Conservation (phyloP, 2,888 invertebrate species). For the Argyresthia goedartella region DNA sequence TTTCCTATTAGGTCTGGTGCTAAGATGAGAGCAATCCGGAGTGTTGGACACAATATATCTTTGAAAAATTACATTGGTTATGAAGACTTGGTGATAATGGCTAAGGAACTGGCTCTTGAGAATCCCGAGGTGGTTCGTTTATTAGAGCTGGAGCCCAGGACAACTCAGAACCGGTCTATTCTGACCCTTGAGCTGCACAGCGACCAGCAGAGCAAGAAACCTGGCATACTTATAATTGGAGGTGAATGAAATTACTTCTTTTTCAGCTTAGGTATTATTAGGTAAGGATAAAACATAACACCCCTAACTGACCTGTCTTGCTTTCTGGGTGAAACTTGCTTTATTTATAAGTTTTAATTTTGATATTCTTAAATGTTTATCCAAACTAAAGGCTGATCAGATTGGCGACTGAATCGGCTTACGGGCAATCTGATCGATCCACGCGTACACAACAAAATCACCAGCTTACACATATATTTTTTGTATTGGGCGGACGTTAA, state of each 20-base stretch:
- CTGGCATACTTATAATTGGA: constrained; percentile 53
- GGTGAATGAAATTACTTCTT: constrained; percentile 21
- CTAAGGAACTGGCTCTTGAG: constrained; percentile 24
- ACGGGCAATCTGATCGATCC: too few species aligned
- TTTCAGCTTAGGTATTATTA: too few species aligned
- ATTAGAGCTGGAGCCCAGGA: constrained; percentile 27
- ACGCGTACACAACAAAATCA: too few species aligned
- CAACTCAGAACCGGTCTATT: constrained; percentile 38
- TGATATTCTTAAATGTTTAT: too few species aligned
- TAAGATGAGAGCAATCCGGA: constrained; percentile 37
- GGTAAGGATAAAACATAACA: not conserved
- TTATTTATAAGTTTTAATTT: too few species aligned
- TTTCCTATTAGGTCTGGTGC: constrained; percentile 39
- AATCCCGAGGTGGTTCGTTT: constrained; percentile 36
- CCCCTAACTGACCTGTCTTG: not conserved
- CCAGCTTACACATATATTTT: too few species aligned
- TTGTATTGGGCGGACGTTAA: too few species aligned
- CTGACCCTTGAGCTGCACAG: constrained; percentile 48
- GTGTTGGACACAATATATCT: constrained; percentile 20
- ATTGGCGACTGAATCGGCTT: too few species aligned
- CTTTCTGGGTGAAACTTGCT: too few species aligned
- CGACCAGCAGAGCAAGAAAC: constrained; percentile 43
- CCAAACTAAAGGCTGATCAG: too few species aligned
- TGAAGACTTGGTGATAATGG: constrained; percentile 18
- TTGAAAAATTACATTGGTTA: constrained; percentile 27